Base-by-base conservation (phyloP, 2,888 invertebrate species). In the Dusona sp. region DNA sequence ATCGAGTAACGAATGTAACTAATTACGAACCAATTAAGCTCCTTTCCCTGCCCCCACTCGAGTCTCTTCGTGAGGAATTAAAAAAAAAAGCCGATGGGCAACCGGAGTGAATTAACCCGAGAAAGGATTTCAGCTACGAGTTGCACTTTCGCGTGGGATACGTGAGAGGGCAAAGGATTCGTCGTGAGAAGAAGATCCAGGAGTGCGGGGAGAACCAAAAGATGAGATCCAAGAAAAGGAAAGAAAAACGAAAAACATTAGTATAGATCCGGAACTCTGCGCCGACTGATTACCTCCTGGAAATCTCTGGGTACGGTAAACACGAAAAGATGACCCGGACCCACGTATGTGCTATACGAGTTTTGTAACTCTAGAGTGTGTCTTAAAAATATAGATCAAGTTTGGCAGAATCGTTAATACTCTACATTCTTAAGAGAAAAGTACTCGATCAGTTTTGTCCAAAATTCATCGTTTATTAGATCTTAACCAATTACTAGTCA, bases 251-350 rank as follows among this genome's bases (percentile, higher is more conserved):
- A 70, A 54, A 67, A 85, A 85, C 83, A 87, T 86, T 83, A 79
- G 84, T 87, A 86, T 88, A 88, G 89, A 89, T 88, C 88, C 89
- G 88, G 84, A 81, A 81, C 72, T 45, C 70, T 83, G 88, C 84
- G 87, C 65, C 87, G 86, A 87, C 86, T 88, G 88, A 88, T 88
- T 89, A 90, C 90, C 90, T 90, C 88, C 82, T 84, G 82, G 75
- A 88, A 87, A 89, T 89, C 90, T 90, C 89, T 74, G 61, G 88
- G 85, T 82, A 88, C 89, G 88, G 84, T 79, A 90, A 89, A 90
- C 88, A 89, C 90, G 89, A 88, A 89, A 90, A 90, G 88, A 84
- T 80, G 84, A 86, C 82, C 70, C 74, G 81, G 79, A 80, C 80
- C 86, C 80, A 38, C 57, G 38, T 51, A 38, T 38, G 29, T 74